phyloP scores from a whole-genome alignment of 2,888 invertebrate species.

The Pheosia gnoma region DNA sequence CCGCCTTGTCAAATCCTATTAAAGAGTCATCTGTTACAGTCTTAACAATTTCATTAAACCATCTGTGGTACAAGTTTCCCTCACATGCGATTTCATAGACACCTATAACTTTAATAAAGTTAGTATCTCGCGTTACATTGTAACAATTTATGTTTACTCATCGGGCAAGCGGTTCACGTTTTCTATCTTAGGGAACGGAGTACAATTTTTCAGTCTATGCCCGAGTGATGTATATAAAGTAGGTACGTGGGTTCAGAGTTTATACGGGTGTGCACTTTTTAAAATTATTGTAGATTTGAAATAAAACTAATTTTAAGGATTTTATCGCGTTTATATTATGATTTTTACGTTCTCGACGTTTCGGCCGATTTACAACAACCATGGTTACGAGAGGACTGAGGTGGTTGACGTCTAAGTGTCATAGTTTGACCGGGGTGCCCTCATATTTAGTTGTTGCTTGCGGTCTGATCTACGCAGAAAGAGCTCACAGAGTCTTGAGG shows the following conservation, averaged over 20 bases:
- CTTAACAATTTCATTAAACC: background rate
- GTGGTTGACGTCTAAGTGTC: too few species aligned
- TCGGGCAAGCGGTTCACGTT: slow-evolving; percentile 49
- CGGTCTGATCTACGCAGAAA: too few species aligned
- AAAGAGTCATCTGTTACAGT: background rate
- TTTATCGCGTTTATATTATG: too few species aligned
- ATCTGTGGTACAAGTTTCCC: background rate
- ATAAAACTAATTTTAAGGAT: too few species aligned
- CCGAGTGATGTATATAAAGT: slow-evolving; percentile 56
- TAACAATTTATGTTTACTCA: slow-evolving; percentile 28
- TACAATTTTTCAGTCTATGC: slow-evolving; percentile 57
- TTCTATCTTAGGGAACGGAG: slow-evolving; percentile 55
- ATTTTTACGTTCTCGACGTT: too few species aligned
- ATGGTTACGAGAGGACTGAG: too few species aligned
- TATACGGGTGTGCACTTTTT: slow-evolving; percentile 31
- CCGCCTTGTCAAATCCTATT: background rate
- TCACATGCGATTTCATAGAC: background rate
- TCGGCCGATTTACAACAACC: too few species aligned
- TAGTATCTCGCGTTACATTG: slow-evolving; percentile 36
- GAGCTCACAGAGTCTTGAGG: too few species aligned
- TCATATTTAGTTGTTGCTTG: too few species aligned
- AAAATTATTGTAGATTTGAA: background rate
- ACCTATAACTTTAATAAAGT: slow-evolving; percentile 24
- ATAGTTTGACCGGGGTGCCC: too few species aligned
- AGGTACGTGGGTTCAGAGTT: slow-evolving; percentile 41